Evolutionary conservation across 1,140 invertebrate species (phyloP).

Genomic region (Cecropterus lyciades): DNA sequence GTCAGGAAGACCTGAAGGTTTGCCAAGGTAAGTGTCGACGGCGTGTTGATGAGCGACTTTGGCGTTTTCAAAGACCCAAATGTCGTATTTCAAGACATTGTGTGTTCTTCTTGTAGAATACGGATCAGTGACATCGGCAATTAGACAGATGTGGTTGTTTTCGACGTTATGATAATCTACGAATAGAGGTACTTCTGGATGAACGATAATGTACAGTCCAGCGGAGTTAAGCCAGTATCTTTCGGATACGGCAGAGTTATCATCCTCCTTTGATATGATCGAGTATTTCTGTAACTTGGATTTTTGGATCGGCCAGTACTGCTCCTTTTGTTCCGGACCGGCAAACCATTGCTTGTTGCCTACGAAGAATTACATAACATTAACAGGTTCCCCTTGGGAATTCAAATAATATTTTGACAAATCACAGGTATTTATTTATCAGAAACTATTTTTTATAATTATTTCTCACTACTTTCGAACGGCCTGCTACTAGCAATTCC

Average conservation of each 20-base stretch:
- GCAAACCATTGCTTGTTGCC: conserved; percentile 85
- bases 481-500: no score
- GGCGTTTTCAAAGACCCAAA: conserved; percentile 86
- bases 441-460: no score
- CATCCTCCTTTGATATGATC: conserved; percentile 86
- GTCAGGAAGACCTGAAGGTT: conserved; percentile 89
- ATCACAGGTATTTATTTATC: no score
- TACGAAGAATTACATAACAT: conserved; percentile 13
- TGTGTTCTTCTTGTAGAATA: conserved; percentile 74
- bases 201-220: conserved; percentile 88
- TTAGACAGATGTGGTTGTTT: conserved; percentile 86
- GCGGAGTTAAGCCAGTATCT: conserved; percentile 92
- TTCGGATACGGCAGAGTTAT: conserved; percentile 88
- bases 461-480: no score
- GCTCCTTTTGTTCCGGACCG: conserved; percentile 85
- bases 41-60: conserved; percentile 88
- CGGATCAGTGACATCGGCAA: conserved; percentile 85
- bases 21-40: conserved; percentile 86
- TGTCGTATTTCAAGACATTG: conserved; percentile 86
- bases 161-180: conserved; percentile 87
- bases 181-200: conserved; percentile 88
- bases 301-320: conserved; percentile 89
- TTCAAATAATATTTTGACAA: no score
- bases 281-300: conserved; percentile 85
- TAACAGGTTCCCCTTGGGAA: no score